Percentiles rank a stretch among this genome's conserved stretches.
These are phyloP conservation scores for Cenopis cana DNA, from an alignment of 2,888 invertebrate species.

Conservation along the genomic window DNA sequence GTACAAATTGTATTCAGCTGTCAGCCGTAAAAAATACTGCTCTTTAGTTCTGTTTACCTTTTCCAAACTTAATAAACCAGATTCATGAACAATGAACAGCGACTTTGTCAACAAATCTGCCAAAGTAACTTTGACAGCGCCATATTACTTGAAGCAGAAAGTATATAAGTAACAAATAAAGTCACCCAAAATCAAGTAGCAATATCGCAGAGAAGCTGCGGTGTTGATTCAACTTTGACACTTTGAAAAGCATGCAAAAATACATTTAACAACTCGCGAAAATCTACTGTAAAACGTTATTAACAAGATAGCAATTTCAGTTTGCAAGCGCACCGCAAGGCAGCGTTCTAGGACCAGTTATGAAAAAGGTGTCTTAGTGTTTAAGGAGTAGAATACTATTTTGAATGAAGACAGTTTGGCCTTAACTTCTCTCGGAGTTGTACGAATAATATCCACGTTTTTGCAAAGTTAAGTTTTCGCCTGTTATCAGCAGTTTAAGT, in stretches of 20 bases:
- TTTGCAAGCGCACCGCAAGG: background rate
- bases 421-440: background rate
- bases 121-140: constrained; percentile 14
- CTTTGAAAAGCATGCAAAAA: constrained; percentile 11
- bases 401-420: background rate
- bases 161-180: constrained; percentile 37
- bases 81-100: too few relatives aligned
- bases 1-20: too few relatives aligned
- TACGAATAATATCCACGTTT: constrained; percentile 23
- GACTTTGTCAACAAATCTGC: constrained; percentile 14
- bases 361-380: background rate
- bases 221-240: constrained; percentile 36
- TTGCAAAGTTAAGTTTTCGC: constrained; percentile 32
- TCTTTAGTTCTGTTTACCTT: background rate
- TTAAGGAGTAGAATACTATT: background rate
- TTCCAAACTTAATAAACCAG: background rate
- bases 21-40: too few relatives aligned
- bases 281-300: background rate
- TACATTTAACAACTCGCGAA: background rate
- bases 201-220: constrained; percentile 13
- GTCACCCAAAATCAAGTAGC: constrained; percentile 34
- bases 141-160: constrained; percentile 1
- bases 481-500: constrained; percentile 28
- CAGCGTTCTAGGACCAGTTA: background rate
- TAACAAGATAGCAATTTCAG: background rate